Evolutionary conservation across 1,140 invertebrate genomes (phyloP), one percentile per base, ranked within the genome.

Genomic region (Rhagoletis pomonella): DNA sequence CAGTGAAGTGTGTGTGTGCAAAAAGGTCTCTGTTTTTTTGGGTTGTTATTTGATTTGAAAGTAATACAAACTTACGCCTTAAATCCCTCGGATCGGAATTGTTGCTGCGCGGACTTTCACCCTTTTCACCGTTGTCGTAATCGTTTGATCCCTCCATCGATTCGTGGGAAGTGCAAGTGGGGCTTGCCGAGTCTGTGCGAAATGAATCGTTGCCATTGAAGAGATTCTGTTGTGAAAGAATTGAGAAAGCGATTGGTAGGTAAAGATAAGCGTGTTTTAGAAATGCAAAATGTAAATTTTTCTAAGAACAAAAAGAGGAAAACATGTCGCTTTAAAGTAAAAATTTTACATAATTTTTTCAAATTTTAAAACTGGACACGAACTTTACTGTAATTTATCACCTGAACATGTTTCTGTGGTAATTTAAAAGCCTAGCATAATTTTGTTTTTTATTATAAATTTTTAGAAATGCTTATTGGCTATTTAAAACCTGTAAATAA

Each of bases 121-220:
- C 92, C 92, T 93, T 93, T 90, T 93, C 92, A 88, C 89, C 92
- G 87, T 93, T 91, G 87, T 93, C 92, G 89, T 93, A 93, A 91
- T 93, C 92, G 89, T 92, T 92, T 90, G 91, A 92, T 90, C 92
- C 92, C 88, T 93, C 92, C 89, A 93, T 90, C 77, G 92, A 93
- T 89, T 93, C 92, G 84, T 93, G 91, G 88, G 92, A 93, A 88
- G 92, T 93, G 89, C 92, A 93, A 62, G 92, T 92, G 88, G 92
- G 92, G 88, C 92, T 93, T 87, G 92, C 91, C 88, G 92, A 93
- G 81, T 93, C 92, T 67, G 92, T 93, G 85, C 92, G 92, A 92
- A 93, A 93, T 69, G 92, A 93, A 91, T 93, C 92, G 89, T 89
- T 93, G 88, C 92, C 92, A 89, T 92, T 93, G 89, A 93, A 93